Percentiles rank a stretch among this genome's conserved stretches.
phyloP scores from a whole-genome alignment of 2,888 invertebrate genomes.

The Tromatobia lineatoria region DNA sequence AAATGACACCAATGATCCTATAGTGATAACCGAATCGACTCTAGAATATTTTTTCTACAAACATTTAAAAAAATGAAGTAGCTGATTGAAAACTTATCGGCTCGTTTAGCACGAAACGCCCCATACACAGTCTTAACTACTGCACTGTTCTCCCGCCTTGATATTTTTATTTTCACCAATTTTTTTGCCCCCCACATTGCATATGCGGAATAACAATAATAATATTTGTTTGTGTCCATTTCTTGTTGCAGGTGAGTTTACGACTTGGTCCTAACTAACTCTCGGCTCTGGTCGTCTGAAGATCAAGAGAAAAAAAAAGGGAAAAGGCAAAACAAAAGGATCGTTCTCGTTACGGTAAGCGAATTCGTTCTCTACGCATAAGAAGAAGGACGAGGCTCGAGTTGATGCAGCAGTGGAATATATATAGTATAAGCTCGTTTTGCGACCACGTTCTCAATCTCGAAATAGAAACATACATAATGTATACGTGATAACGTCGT shows the following conservation, averaged over 20 bases:
- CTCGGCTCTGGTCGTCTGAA: constrained; percentile 24
- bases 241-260: constrained; percentile 68
- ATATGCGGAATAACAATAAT: constrained; percentile 40
- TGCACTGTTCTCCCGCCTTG: not conserved
- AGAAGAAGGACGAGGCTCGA: not conserved
- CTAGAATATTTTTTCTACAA: not conserved
- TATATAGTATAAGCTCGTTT: constrained; percentile 22
- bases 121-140: not conserved
- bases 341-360: constrained; percentile 55
- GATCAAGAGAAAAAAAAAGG: not conserved
- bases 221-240: constrained; percentile 59
- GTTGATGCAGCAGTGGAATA: not conserved
- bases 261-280: constrained; percentile 60
- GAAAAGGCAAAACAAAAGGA: constrained; percentile 23
- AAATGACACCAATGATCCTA: too few relatives aligned
- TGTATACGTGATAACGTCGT: constrained; percentile 34
- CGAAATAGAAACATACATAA: constrained; percentile 40
- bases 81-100: too few relatives aligned
- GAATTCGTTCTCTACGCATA: constrained; percentile 41
- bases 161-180: constrained; percentile 9
- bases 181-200: not conserved
- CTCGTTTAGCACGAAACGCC: not conserved
- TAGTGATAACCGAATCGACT: too few relatives aligned
- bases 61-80: not conserved
- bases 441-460: constrained; percentile 33